Percentiles rank a stretch among this genome's conserved stretches.
These are phyloP conservation scores for Galago senegalensis DNA, from an alignment of 2,797 vertebrate species.

Conservation along the genomic window DNA sequence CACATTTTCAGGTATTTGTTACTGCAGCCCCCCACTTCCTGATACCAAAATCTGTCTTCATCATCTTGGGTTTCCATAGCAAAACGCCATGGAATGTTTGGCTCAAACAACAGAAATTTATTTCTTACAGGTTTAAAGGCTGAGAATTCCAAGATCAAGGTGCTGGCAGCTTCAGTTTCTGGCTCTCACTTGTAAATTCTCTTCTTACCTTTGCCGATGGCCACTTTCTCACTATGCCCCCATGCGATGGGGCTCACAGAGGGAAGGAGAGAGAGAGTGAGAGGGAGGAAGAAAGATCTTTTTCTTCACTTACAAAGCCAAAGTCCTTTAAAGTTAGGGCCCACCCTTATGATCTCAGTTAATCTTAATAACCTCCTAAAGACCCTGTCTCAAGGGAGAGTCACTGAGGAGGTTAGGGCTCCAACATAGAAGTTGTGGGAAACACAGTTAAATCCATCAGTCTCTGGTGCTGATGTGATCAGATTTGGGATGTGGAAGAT, in stretches of 20 bases:
- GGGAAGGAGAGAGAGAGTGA: too few relatives aligned
- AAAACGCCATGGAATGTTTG: background rate
- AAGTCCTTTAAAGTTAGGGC: background rate
- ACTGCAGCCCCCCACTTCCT: background rate
- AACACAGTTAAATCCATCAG: background rate
- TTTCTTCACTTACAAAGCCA: background rate
- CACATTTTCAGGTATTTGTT: background rate
- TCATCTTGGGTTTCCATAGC: background rate
- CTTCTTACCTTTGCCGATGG: background rate
- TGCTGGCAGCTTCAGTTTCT: background rate
- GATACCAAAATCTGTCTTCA: background rate
- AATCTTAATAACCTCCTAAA: background rate
- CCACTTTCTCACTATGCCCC: background rate
- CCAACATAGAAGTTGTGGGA: background rate
- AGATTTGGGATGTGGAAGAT: slow-evolving; percentile 9
- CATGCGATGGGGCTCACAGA: background rate
- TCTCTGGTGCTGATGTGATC: background rate
- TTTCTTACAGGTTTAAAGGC: background rate
- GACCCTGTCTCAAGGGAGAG: background rate
- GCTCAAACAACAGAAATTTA: background rate
- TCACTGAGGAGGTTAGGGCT: background rate
- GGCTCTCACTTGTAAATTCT: background rate
- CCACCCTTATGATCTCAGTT: background rate
- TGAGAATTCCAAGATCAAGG: background rate
- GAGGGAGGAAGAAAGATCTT: background rate